phyloP scores from a whole-genome alignment of 92 coral and sea anemone genomes.

The Siderastrea siderea region DNA sequence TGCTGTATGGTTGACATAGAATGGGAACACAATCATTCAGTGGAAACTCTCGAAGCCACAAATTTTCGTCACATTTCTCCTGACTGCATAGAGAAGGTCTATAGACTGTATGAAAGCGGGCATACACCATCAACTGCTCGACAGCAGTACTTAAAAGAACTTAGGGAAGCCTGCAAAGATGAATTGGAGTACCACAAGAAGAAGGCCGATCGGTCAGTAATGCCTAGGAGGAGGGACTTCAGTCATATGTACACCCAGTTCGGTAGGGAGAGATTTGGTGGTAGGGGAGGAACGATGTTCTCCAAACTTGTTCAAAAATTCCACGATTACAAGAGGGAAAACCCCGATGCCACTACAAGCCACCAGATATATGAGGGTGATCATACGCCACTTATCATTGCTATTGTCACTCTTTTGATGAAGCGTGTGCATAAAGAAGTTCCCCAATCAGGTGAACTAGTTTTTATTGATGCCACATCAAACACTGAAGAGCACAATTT shows the following conservation, averaged over 20 bases:
- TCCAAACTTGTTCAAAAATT: too few relatives aligned
- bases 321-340: too few relatives aligned
- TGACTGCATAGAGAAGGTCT: slow-evolving; percentile 63
- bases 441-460: slow-evolving; percentile 70
- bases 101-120: slow-evolving; percentile 76
- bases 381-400: too few relatives aligned
- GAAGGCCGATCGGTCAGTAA: slow-evolving; percentile 77
- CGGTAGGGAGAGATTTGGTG: too few relatives aligned
- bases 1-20: slow-evolving; percentile 67
- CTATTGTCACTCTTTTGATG: slow-evolving; percentile 72
- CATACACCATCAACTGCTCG: slow-evolving; percentile 80
- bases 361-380: too few relatives aligned
- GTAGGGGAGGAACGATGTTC: too few relatives aligned
- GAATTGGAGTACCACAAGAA: slow-evolving; percentile 70
- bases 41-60: slow-evolving; percentile 65
- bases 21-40: slow-evolving; percentile 82
- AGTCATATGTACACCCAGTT: slow-evolving; percentile 66
- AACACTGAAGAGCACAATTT: slow-evolving; percentile 75
- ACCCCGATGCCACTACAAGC: too few relatives aligned
- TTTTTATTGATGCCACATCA: slow-evolving; percentile 75
- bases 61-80: slow-evolving; percentile 72
- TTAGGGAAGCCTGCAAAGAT: slow-evolving; percentile 64
- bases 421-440: slow-evolving; percentile 69
- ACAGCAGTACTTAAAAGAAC: slow-evolving; percentile 70
- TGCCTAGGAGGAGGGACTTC: slow-evolving; percentile 80